A percentile compares a stretch with the other conserved stretches of the same genome.
These are phyloP conservation scores for Eulemur rufifrons DNA, from an alignment of 2,113 vertebrate species.

Conservation along the genomic window DNA sequence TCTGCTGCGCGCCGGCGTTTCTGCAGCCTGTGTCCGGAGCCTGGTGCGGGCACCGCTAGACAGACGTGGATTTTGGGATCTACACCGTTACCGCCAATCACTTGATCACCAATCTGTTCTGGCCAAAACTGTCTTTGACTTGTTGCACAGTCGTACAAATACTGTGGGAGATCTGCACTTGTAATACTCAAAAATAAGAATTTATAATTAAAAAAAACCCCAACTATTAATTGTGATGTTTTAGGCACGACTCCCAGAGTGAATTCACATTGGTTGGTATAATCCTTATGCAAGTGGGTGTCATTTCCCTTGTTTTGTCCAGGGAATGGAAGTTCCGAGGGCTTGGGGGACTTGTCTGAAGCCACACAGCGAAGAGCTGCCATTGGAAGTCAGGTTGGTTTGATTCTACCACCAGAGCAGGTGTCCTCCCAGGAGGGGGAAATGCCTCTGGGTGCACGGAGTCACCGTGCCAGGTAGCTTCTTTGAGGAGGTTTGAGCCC, in stretches of 20 bases:
- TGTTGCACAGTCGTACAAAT: not conserved
- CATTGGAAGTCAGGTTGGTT: rapidly evolving
- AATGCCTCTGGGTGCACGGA: not conserved
- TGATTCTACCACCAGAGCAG: not conserved
- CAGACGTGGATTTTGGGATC: not conserved
- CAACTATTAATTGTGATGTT: not conserved
- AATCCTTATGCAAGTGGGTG: not conserved
- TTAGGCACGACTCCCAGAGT: not conserved
- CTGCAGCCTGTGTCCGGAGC: not conserved
- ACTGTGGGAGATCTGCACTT: not conserved
- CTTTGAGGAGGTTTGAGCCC: not conserved
- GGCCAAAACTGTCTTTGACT: not conserved
- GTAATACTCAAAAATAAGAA: not conserved
- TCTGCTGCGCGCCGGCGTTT: not conserved
- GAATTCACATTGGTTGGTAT: not conserved
- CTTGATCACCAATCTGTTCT: not conserved
- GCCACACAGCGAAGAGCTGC: not conserved
- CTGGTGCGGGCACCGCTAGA: not conserved
- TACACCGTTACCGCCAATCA: not conserved
- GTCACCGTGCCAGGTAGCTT: not conserved
- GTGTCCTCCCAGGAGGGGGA: not conserved
- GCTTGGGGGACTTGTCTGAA: not conserved
- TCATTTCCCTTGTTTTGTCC: not conserved
- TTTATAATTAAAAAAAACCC: not conserved
- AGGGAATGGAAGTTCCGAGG: not conserved